Evolutionary conservation across 2,888 invertebrate species (phyloP), one percentile per base, ranked within the genome.

Genomic region (Parnassius mnemosyne): DNA sequence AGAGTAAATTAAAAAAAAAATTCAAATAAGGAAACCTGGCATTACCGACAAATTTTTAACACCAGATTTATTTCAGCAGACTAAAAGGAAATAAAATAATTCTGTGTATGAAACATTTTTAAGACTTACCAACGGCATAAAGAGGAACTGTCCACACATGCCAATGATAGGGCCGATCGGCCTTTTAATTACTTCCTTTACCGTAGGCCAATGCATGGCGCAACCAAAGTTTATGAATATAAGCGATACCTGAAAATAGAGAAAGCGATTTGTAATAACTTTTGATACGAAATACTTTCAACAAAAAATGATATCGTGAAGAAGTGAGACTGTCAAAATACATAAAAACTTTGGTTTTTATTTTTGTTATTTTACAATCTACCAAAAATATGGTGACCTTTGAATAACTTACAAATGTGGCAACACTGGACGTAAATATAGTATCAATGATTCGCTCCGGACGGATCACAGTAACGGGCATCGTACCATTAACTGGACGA

Each of bases 201-300:
- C 93, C 0, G 94, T 93, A 0, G 92, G 85, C 93, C 96, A 93
- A 78, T 97, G 95, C 81, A 97, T 92, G 0, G 97, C 97, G 77
- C 97, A 97, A 0, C 98, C 97, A 86, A 97, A 97, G 89, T 97
- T 97, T 61, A 98, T 95, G 77, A 97, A 97, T 71, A 97, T 94
- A 56, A 97, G 87, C 0, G 96, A 95, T 50, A 96, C 95, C 90
- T 91, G 76, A 1, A 50, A 62, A 20, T 12, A 62, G 57, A 3
- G 46, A 59, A 57, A 59, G 12, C n/a, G 7, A 59, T 57, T 53
- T 25, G 41, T n/a, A 43, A 43, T 34, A 34, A 5, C 34, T 34
- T 5, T 7, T 34, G 34, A 34, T 25, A 25, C 25, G 20, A 20
- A 34, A 34, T 34, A 34, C 5, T 7, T 34, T 34, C 1, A 34